These are phyloP conservation scores for Otolemur garnettii DNA, from an alignment of 2,113 vertebrate genomes.

Conservation along the genomic window DNA sequence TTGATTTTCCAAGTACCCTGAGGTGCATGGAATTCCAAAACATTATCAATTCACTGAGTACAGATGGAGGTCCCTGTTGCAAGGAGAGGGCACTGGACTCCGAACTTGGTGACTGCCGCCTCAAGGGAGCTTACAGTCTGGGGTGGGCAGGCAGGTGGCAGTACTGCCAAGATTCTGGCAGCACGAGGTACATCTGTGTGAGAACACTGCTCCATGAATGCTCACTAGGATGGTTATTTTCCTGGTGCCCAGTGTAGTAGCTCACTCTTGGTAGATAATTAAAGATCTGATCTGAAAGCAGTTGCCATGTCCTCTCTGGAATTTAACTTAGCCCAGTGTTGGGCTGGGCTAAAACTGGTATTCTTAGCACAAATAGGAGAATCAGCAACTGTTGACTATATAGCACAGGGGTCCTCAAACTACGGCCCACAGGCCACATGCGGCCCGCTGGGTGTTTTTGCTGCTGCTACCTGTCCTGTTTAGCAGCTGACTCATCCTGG, in stretches of 20 bases:
- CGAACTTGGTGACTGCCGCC: background rate
- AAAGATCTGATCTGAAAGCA: fast-evolving
- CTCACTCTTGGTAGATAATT: background rate
- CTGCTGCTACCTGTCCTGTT: no score
- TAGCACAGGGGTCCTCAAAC: no score
- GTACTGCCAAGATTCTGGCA: background rate
- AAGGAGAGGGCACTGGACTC: background rate
- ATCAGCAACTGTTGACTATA: background rate
- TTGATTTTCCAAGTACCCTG: constrained; percentile 14
- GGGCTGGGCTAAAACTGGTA: background rate
- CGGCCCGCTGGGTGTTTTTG: no score
- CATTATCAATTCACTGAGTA: background rate
- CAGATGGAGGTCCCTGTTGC: background rate
- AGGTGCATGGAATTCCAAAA: background rate
- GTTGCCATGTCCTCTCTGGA: background rate
- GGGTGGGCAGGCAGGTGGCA: background rate
- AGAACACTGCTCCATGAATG: background rate
- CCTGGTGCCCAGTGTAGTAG: background rate
- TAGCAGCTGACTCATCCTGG: no score
- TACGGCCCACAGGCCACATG: no score
- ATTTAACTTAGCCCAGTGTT: no score
- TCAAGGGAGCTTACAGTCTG: background rate
- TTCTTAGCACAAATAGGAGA: background rate
- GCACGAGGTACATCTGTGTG: background rate
- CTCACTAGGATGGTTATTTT: background rate